Percentiles rank a stretch among this genome's conserved stretches.
These are phyloP conservation scores for Diachrysia chrysitis DNA, from an alignment of 2,888 invertebrate species.

Conservation along the genomic window DNA sequence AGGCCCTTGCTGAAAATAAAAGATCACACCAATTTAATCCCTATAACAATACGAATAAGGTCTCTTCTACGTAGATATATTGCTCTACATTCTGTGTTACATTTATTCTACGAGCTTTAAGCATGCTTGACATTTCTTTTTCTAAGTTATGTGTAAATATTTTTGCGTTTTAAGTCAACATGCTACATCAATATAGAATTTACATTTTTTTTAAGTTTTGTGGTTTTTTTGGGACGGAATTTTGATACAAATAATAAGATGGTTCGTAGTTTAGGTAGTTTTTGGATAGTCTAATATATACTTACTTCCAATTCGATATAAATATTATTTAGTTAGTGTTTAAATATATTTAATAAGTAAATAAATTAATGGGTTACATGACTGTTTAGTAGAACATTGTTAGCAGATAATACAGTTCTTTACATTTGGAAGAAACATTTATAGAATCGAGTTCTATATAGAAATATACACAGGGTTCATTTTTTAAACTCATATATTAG, in stretches of 20 bases:
- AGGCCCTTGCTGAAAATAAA: slow-evolving; percentile 91
- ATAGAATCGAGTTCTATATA: slow-evolving; percentile 17
- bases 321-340: not conserved
- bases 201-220: not conserved
- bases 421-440: not conserved
- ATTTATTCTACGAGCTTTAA: not conserved
- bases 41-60: not conserved
- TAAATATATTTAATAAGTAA: not conserved
- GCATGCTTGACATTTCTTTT: not conserved
- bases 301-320: not conserved
- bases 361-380: not conserved
- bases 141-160: not conserved
- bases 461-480: slow-evolving; percentile 56
- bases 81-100: not conserved
- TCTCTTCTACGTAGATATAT: not conserved
- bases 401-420: not conserved
- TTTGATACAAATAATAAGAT: not conserved
- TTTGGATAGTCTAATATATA: not conserved
- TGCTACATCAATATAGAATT: not conserved
- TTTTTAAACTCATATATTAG: slow-evolving; percentile 12
- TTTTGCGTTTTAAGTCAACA: not conserved
- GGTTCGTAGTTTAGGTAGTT: not conserved
- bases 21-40: slow-evolving; percentile 13
- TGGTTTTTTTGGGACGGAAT: not conserved
- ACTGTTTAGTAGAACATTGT: not conserved